Conservation (phyloP, 1,140 invertebrate genomes). For the Drosophila bipectinata region DNA sequence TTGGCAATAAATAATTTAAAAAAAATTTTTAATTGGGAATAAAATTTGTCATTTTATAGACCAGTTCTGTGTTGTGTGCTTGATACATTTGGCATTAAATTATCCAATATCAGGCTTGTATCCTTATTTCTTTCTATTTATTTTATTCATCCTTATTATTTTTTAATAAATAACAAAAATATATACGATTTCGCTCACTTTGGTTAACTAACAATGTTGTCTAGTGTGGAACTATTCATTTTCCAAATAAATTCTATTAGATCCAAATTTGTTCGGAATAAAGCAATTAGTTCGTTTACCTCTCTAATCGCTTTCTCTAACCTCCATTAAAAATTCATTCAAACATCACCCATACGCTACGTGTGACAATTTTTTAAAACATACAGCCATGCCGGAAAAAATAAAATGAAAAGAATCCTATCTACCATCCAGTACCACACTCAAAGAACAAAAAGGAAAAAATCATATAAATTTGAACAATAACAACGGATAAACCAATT, state of each 20-base stretch:
- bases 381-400: slow-evolving; percentile 12
- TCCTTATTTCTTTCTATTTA: too few species aligned
- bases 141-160: too few species aligned
- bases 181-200: too few species aligned
- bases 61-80: too few species aligned
- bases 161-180: too few species aligned
- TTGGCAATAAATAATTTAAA: too few species aligned
- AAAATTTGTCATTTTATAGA: too few species aligned
- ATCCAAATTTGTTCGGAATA: slow-evolving; percentile 15
- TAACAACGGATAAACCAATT: slow-evolving; percentile 55
- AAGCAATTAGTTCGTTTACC: slow-evolving; percentile 40
- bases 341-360: slow-evolving; percentile 46
- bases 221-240: not conserved
- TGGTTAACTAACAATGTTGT: too few species aligned
- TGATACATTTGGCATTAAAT: too few species aligned
- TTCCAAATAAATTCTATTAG: slow-evolving; percentile 16
- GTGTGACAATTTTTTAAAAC: slow-evolving; percentile 39
- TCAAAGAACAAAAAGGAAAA: slow-evolving; percentile 23
- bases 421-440: slow-evolving; percentile 11
- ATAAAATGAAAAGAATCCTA: slow-evolving; percentile 20
- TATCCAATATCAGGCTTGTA: too few species aligned
- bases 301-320: slow-evolving; percentile 36
- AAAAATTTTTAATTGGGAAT: too few species aligned
- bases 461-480: slow-evolving; percentile 38
- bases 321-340: slow-evolving; percentile 48